A percentile compares a stretch with the other conserved stretches of the same genome.
Evolutionary conservation across 2,113 vertebrate genomes (phyloP).

Genomic region (Tonatia bakeri): DNA sequence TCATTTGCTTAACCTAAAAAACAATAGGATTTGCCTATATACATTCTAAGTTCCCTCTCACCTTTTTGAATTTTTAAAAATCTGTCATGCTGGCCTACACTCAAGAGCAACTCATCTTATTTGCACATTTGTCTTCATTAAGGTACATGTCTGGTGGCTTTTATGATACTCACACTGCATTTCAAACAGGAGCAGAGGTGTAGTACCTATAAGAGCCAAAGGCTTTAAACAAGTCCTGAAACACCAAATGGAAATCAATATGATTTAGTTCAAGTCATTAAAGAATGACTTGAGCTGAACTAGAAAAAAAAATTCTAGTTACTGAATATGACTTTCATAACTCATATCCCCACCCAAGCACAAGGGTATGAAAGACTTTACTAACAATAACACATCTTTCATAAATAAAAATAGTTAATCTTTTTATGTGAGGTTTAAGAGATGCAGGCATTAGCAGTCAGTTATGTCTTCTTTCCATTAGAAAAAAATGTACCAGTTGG

Average conservation of each 20-base stretch:
- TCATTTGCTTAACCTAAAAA: slow-evolving; percentile 31
- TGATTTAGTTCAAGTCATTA: not conserved
- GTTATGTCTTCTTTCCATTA: not conserved
- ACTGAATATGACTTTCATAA: slow-evolving; percentile 5
- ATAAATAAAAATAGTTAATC: slow-evolving; percentile 13
- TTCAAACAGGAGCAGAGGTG: not conserved
- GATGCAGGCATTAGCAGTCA: not conserved
- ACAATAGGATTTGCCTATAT: not conserved
- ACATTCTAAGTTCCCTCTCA: not conserved
- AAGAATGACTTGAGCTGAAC: not conserved
- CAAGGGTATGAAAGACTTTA: not conserved
- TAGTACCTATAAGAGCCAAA: not conserved
- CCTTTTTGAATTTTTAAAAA: slow-evolving; percentile 15
- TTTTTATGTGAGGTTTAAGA: slow-evolving; percentile 26
- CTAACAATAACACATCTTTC: not conserved
- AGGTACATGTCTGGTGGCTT: not conserved
- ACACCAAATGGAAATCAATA: not conserved
- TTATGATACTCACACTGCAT: not conserved
- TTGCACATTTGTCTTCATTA: not conserved
- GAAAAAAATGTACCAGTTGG: not conserved
- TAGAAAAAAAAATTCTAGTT: not conserved
- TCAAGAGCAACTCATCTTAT: not conserved
- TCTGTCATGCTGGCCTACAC: not conserved
- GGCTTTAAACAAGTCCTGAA: not conserved
- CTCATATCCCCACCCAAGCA: not conserved